Percentiles rank a stretch among this genome's conserved stretches.
Evolutionary conservation across 2,888 invertebrate species (phyloP).

Genomic region (Heteromyza rotundicornis): DNA sequence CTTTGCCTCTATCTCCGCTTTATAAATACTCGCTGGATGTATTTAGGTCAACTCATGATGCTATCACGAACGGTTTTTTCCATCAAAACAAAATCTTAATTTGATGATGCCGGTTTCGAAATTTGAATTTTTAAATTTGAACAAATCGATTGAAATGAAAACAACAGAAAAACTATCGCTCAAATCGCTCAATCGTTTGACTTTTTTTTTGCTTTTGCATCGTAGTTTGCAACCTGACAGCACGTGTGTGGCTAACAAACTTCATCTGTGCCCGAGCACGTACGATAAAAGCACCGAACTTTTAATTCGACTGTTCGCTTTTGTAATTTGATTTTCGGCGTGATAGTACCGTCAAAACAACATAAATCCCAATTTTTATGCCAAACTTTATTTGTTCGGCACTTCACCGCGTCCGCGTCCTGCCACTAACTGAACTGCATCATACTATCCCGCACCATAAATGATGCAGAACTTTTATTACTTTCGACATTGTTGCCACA

Average conservation of each 20-base stretch:
- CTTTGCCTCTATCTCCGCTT: no score
- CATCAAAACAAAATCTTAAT: no score
- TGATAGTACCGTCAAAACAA: constrained; percentile 2
- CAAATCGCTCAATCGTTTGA: no score
- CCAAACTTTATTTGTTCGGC: neutral
- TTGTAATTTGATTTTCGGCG: constrained; percentile 1
- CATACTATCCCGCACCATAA: neutral
- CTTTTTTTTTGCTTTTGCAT: no score
- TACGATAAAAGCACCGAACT: neutral
- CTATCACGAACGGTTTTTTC: no score
- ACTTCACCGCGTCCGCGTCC: neutral
- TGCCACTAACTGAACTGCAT: neutral
- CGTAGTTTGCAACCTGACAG: no score
- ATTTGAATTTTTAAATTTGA: no score
- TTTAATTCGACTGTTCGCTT: neutral
- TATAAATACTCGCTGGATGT: no score
- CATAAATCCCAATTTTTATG: constrained; percentile 1
- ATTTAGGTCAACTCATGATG: no score
- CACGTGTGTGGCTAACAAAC: constrained; percentile 14
- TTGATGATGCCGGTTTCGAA: no score
- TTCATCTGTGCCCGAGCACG: constrained; percentile 12
- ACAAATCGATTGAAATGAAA: no score
- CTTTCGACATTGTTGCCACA: neutral
- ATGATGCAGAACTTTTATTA: constrained; percentile 1
- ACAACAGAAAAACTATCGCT: no score